Base-by-base conservation (phyloP, 30 jellyfish, hydroid and myxozoan genomes). In the Cassiopea andromeda region DNA sequence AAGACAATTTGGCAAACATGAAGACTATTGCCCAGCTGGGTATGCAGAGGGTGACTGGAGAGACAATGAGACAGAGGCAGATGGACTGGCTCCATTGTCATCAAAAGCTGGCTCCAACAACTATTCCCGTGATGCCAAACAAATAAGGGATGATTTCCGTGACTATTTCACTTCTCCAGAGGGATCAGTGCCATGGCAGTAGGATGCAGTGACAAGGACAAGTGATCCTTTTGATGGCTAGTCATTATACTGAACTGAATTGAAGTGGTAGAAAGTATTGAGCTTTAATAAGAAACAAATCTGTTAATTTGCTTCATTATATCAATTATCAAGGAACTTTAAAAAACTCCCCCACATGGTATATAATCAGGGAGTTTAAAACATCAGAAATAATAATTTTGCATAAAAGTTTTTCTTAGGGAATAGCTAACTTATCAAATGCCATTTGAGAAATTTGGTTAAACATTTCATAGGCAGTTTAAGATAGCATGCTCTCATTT, bases 151-250 rank as follows among this genome's bases (percentile, higher is more conserved):
- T 70, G 90, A 66, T 83, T 93, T 87, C 84, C 58, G 92, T 54
- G 94, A 93, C 86, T 89, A 87, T 70, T 93, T 93, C 50, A 50
- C 18, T 81, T 79, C 97, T 12, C 75, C 78, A 71, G 91, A 61
- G 47, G 94, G 96, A 43, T 78, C 88, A 46, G 86, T 87, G 76
- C 81, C 97, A 79, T 92, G 96, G 97, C 98, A 92, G 82, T 58
- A 7, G 58, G 54, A 17, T n/a, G 58, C 58, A n/a, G 79, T 70
- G 54, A 19, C 18, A 17, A 70, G 79, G 38, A 70, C 79, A n/a
- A 6, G 15, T 7, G 79, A 70, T 70, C 54, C 79, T n/a, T 70
- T 70, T 19, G 79, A 70, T 70, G 54, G 50, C 18, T 6, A 50
- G 8, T 50, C 8, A 50, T n/a, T n/a, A n/a, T n/a, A 43, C 54